Base-by-base conservation (phyloP, 37 sponge, comb jelly and placozoan genomes). In the Cliona cf. orientalis region DNA sequence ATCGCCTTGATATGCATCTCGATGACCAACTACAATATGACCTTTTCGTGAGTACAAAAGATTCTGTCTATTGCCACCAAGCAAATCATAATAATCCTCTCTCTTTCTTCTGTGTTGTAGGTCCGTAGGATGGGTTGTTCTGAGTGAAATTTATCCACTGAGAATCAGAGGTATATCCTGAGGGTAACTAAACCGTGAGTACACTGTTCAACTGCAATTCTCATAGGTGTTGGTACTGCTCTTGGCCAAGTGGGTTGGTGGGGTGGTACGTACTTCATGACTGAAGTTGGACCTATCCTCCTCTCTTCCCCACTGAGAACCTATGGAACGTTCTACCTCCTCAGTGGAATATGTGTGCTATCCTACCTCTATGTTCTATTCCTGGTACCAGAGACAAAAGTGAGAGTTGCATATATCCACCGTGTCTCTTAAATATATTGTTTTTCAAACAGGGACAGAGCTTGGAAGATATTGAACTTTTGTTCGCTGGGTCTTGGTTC, bases 91-190 rank as follows among this genome's bases (percentile, higher is more conserved):
- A 6, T 65, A 65, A 31, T 34, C 32, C 37, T 65, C 33, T 4
- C 11, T 49, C 5, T 61, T 7, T 25, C 28, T 68, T 11, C 31
- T 11, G 25, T 36, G 17, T 22, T 80, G 37, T 38, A 86, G 87
- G 63, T 61, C 80, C 7, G 68, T 66, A 19, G 73, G 79, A 9
- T 85, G 90, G 84, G 90, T 89, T 76, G 75, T 89, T 25, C 78
- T 60, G 12, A 85, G 90, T 84, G 90, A 89, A 57, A 89, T 89
- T 14, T 85, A 74, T 44, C 90, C 90, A 23, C 66, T 89, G 71
- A 63, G 42, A 34, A 38, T 89, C 31, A 69, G 85, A 79, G 85
- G 90, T 85, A 44, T 46, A 70, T 42, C 38, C n/a, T n/a, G 59
- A 2, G 9, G 3, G 17, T 49, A 49, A 17, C 17, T 49, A 19